Percentiles rank a stretch among this genome's conserved stretches.
These are phyloP conservation scores for Alexandromys fortis DNA, from an alignment of 2,113 vertebrate species.

Conservation along the genomic window DNA sequence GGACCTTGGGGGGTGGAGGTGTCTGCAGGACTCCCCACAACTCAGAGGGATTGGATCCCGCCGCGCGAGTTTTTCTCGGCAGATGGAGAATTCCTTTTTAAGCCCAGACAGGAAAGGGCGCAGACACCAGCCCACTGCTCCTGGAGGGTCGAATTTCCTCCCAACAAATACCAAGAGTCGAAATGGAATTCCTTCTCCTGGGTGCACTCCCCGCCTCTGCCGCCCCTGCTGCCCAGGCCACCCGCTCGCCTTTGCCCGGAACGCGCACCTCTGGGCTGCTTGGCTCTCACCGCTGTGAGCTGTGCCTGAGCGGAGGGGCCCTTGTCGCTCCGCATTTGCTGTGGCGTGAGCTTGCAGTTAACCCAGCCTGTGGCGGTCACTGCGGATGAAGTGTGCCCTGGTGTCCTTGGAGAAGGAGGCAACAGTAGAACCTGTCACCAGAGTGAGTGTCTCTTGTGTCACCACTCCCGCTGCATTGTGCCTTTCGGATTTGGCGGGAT, in stretches of 20 bases:
- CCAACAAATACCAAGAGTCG: background rate
- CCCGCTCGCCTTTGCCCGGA: too few relatives aligned
- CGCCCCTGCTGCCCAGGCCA: background rate
- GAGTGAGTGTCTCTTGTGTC: background rate
- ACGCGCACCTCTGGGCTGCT: background rate
- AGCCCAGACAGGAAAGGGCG: constrained; percentile 7
- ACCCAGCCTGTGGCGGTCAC: background rate
- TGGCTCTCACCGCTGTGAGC: fast-evolving
- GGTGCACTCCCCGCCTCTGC: background rate
- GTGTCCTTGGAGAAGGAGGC: background rate
- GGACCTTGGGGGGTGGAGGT: background rate
- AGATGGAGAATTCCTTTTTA: constrained; percentile 39
- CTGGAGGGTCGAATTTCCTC: constrained; percentile 50
- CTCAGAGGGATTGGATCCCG: background rate
- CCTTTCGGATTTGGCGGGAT: background rate
- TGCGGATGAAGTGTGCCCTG: fast-evolving
- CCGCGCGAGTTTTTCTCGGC: background rate
- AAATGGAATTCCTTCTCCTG: background rate
- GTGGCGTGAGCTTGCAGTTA: background rate
- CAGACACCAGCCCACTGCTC: background rate
- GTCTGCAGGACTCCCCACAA: background rate
- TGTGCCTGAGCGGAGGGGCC: too few relatives aligned
- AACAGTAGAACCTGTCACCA: background rate
- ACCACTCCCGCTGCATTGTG: too few relatives aligned
- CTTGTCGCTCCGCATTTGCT: background rate